Evolutionary conservation across 2,888 invertebrate genomes (phyloP).

Genomic region (Sycophila texana): DNA sequence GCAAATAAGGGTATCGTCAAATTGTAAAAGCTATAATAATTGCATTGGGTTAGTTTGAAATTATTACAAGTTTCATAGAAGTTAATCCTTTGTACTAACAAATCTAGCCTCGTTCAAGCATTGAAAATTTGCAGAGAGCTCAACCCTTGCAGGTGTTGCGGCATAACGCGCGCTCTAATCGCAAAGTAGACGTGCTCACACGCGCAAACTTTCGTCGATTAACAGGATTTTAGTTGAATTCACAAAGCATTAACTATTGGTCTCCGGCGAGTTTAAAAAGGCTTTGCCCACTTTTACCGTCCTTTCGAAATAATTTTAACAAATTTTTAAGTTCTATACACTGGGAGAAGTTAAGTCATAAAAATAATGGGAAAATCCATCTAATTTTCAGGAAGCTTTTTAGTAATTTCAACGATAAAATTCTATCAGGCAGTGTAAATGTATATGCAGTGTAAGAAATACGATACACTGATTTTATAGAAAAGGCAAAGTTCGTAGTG

Average conservation of each 20-base stretch:
- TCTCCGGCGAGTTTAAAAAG: background rate
- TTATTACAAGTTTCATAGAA: background rate
- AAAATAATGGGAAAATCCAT: too few species aligned
- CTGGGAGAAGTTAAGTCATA: too few species aligned
- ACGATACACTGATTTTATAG: too few species aligned
- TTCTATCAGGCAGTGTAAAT: too few species aligned
- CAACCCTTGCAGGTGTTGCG: constrained; percentile 11
- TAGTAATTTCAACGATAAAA: too few species aligned
- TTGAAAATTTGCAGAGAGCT: background rate
- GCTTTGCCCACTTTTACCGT: background rate
- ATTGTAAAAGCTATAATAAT: background rate
- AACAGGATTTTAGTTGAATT: constrained; percentile 35
- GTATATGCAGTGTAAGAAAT: too few species aligned
- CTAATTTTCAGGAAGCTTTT: too few species aligned
- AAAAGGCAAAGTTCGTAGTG: too few species aligned
- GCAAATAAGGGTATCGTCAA: too few species aligned
- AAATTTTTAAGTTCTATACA: too few species aligned
- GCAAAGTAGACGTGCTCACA: background rate
- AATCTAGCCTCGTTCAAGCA: constrained; percentile 10
- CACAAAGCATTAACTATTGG: constrained; percentile 25
- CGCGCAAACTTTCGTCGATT: constrained; percentile 24
- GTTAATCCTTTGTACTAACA: background rate
- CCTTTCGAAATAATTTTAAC: too few species aligned
- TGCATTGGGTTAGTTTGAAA: background rate
- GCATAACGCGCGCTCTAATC: background rate